Evolutionary conservation across 2,888 invertebrate species (phyloP), one percentile per base, ranked within the genome.

Genomic region (Acleris emargana): DNA sequence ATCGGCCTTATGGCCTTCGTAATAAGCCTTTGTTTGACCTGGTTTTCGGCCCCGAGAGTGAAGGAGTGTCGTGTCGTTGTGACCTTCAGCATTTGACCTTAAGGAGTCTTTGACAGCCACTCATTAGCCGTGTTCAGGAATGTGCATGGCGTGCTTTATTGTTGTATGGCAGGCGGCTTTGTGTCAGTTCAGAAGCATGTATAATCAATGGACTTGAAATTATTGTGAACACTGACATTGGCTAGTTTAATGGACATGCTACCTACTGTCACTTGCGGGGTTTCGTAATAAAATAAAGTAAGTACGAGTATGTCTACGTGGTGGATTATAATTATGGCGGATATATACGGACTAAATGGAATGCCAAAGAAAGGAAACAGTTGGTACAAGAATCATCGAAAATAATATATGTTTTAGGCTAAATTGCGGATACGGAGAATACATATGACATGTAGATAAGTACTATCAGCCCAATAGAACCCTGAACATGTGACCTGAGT

Each of bases 1-100:
- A 45, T 54, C 17, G 42, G 64, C 59, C 42, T 64, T 51, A 60
- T 32, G 61, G 32, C 38, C 32, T 60, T 50, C 43, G 43, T 50
- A 58, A 58, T 53, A 62, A 32, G 51, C 18, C 18, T 43, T 50
- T 17, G 61, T 22, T 59, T 55, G 68, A 66, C 67, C 68, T 64
- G 67, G 72, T 69, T 66, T 51, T 50, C 20, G 58, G 57, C 67
- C 54, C 43, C 63, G 64, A 69, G 58, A 28, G 62, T 47, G 58
- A 67, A 68, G 63, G 67, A 67, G 49, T 67, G 75, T 76, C 80
- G 73, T 77, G 78, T 78, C 75, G 73, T 70, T 75, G 75, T 69
- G 75, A 81, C 83, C 82, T 83, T 81, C 75, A 71, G 62, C 69
- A 67, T 32, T 69, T 75, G 73, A 72, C 82, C 83, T 82, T 76